Evolutionary conservation across 2,797 vertebrate species (phyloP), one percentile per base, ranked within the genome.

Genomic region (Menidia menidia): DNA sequence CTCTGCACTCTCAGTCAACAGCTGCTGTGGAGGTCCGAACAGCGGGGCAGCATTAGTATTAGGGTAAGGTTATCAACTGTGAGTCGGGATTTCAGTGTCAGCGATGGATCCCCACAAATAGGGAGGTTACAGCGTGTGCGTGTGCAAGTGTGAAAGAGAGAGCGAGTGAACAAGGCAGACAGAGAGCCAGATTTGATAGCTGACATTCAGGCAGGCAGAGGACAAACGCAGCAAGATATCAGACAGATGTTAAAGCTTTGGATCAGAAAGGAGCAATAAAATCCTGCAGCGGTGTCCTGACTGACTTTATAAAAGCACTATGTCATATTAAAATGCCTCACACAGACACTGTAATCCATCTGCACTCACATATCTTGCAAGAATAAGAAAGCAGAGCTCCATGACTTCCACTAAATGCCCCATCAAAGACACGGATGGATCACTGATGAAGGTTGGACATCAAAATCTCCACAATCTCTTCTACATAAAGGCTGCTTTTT

Each of bases 201-300:
- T 85, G 85, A 87, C 82, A 84, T 90, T 89, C 78, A 81, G 65
- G 53, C 60, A 61, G 75, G 70, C n/a, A 67, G 81, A 86, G 80
- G 81, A 85, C 81, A 78, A 58, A 71, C 54, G 33, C 13, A 41
- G 56, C 35, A 56, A 69, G 77, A 87, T 74, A 64, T 67, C 68
- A 62, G 65, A 64, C 57, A 61, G 60, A 75, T 77, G 77, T 81
- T 76, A 50, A 64, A 77, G 31, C 54, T 75, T 71, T 80, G 74
- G 72, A 82, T 84, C 68, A 81, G 72, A 77, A 79, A 82, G 80
- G 79, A 88, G 86, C 89, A 91, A 90, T 90, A 89, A 87, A 74
- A 65, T 64, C 74, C 67, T 16, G 58, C 62, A 57, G 60, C n/a
- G 51, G 74, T 56, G 63, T 67, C 66, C 78, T 58, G 25, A 50